phyloP scores from a whole-genome alignment of 2,113 vertebrate species.

The Scatophagus argus region DNA sequence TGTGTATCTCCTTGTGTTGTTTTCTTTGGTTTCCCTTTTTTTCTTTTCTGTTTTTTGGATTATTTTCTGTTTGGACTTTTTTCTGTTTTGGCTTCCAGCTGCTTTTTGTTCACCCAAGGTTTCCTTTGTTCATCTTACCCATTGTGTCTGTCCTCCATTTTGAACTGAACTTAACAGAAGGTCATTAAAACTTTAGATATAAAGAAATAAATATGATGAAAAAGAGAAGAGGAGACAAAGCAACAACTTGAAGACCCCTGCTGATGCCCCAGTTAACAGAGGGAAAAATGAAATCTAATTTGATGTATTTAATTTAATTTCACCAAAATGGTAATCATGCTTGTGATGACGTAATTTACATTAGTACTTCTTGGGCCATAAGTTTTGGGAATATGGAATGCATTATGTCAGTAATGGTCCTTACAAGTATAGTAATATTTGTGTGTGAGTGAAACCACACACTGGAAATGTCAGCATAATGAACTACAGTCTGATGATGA shows the following conservation, averaged over 20 bases:
- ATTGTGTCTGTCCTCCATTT: no score
- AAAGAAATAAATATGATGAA: not conserved
- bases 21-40: no score
- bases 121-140: no score
- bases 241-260: not conserved
- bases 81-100: no score
- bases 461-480: constrained; percentile 65
- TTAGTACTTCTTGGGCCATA: constrained; percentile 2
- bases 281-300: not conserved
- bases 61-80: no score
- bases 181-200: no score
- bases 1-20: no score
- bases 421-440: not conserved
- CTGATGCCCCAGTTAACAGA: not conserved
- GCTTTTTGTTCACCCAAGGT: no score
- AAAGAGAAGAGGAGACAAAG: no score
- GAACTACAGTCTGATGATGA: constrained; percentile 56
- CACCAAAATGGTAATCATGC: not conserved
- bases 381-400: constrained; percentile 12
- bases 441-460: constrained; percentile 27
- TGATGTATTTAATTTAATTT: constrained; percentile 9
- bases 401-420: constrained; percentile 5
- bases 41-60: no score
- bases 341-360: constrained; percentile 33
- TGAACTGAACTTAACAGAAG: no score